Percentiles rank a stretch among this genome's conserved stretches.
phyloP scores from a whole-genome alignment of 2,113 vertebrate genomes.

The Scartelaos histophorus region DNA sequence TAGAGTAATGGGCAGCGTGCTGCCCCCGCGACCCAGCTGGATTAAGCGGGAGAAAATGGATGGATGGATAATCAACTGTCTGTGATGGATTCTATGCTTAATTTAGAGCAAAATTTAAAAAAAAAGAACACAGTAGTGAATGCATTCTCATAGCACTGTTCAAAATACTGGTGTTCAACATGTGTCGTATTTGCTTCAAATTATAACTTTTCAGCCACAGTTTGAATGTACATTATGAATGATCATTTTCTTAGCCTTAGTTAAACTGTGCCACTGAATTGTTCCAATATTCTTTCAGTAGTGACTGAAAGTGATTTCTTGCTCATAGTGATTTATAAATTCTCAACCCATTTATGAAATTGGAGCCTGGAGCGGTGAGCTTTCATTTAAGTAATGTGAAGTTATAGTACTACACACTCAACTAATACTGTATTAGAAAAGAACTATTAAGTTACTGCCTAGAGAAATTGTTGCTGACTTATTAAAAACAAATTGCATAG shows the following conservation, averaged over 20 bases:
- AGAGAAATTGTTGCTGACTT: background rate
- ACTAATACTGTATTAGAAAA: conserved; percentile 15
- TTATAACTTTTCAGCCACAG: background rate
- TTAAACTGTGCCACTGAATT: conserved; percentile 33
- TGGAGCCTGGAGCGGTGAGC: conserved; percentile 11
- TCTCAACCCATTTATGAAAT: conserved; percentile 36
- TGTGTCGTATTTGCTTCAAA: background rate
- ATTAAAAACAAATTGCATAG: background rate
- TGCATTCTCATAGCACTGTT: background rate
- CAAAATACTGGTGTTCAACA: background rate
- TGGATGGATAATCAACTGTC: no score
- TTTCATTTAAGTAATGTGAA: conserved; percentile 30
- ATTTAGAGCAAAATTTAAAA: background rate
- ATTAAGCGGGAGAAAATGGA: no score
- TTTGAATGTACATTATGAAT: background rate
- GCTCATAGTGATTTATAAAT: conserved; percentile 7
- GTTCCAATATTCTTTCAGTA: conserved; percentile 21
- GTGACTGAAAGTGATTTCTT: conserved; percentile 14
- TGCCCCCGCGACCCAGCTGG: no score
- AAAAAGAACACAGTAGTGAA: background rate
- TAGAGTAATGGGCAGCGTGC: no score
- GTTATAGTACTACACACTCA: conserved; percentile 1
- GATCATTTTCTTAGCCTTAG: background rate
- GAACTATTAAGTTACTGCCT: conserved; percentile 11
- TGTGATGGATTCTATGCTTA: background rate